Conservation (phyloP, 2,888 invertebrate species). For the Melieria picta region DNA sequence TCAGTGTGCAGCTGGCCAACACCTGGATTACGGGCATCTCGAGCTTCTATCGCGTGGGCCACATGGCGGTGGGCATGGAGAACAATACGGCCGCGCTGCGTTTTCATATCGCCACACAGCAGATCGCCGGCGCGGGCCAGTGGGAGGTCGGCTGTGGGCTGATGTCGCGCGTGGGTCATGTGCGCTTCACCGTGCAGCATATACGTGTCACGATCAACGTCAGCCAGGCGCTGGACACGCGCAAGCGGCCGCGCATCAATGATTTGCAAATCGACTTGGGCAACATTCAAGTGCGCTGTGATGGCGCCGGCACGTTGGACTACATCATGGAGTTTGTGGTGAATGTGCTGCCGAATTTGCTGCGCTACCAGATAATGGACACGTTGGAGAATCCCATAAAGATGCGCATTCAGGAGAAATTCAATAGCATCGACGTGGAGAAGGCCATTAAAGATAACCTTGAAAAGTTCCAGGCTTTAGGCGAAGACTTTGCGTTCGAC, state of each 20-base stretch:
- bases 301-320: conserved; percentile 88
- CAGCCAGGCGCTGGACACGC: conserved; percentile 81
- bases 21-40: conserved; percentile 84
- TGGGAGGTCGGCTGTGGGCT: conserved; percentile 82
- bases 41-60: conserved; percentile 83
- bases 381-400: conserved; percentile 82
- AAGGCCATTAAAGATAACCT: conserved; percentile 76
- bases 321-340: conserved; percentile 82
- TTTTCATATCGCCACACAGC: conserved; percentile 82
- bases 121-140: conserved; percentile 78
- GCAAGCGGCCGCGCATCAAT: conserved; percentile 76
- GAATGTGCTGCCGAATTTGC: conserved; percentile 84
- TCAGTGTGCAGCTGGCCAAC: conserved; percentile 75
- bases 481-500: conserved; percentile 54
- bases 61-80: conserved; percentile 77
- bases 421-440: conserved; percentile 80
- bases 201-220: conserved; percentile 75
- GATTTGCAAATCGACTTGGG: conserved; percentile 83
- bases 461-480: conserved; percentile 72
- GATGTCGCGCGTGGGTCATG: conserved; percentile 76
- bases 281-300: conserved; percentile 83
- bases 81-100: conserved; percentile 72
- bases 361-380: conserved; percentile 89
- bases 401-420: conserved; percentile 74
- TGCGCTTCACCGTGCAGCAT: conserved; percentile 83